These are phyloP conservation scores for Oreohelix idahoensis DNA, from an alignment of 1,140 invertebrate genomes.

Conservation along the genomic window DNA sequence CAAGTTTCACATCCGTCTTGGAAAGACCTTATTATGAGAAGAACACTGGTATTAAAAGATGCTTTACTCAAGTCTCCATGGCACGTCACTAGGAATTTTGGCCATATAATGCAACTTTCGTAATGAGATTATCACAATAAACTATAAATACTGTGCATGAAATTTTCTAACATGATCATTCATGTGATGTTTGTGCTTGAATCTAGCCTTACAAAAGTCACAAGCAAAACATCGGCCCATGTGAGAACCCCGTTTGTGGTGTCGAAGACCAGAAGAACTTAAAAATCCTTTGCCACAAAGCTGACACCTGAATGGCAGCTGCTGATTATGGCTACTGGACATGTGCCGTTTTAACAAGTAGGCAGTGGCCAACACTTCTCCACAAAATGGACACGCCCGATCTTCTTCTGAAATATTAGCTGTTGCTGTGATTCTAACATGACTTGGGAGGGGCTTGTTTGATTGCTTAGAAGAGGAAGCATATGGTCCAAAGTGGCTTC, in stretches of 20 bases:
- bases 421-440: not conserved
- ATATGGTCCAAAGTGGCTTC: not conserved
- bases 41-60: too few species aligned
- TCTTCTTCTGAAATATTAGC: not conserved
- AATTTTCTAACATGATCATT: conserved; percentile 28
- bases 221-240: conserved; percentile 12
- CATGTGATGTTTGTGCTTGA: conserved; percentile 35
- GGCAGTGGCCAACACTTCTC: not conserved
- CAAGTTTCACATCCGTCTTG: too few species aligned
- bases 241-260: conserved; percentile 8
- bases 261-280: conserved; percentile 30
- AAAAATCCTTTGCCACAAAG: conserved; percentile 25
- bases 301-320: conserved; percentile 22
- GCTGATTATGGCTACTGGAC: not conserved
- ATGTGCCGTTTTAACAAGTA: conserved; percentile 28
- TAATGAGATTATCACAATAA: not conserved
- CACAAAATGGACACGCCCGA: conserved; percentile 6
- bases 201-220: conserved; percentile 17
- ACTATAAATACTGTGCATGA: not conserved
- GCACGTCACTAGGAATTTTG: too few species aligned
- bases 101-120: too few species aligned
- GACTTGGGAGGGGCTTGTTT: not conserved
- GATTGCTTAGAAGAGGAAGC: not conserved
- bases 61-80: not conserved
- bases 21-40: too few species aligned